Base-by-base conservation (phyloP, 2,113 vertebrate species). In the Sorex fumeus region DNA sequence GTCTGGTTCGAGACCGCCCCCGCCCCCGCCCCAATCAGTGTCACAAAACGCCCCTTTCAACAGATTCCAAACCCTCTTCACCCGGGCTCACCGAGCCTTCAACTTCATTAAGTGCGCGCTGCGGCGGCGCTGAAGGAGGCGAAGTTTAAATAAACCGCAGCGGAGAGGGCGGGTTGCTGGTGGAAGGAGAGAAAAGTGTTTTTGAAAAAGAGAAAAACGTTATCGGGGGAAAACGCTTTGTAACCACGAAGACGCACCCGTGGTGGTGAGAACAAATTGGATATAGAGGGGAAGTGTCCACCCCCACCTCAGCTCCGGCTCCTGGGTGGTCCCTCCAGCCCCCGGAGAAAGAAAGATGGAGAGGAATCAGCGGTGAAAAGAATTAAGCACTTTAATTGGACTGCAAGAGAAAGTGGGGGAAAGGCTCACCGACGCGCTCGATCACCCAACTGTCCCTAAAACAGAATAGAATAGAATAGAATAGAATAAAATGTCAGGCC, bases 41-140 rank as follows among this genome's bases (percentile, higher is more conserved):
- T 96, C 96, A 97, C 96, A 97, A 97, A 97, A 97, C 94, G 80
- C 93, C 93, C 91, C 91, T 97, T 96, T 97, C 96, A 96, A 94
- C 96, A 95, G 96, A 96, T 95, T 94, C 96, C 94, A 94, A 94
- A 94, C 94, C 93, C 96, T 97, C 96, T 95, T 96, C 96, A 95
- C 92, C 96, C 91, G 28, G 94, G 94, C 96, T 91, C 93, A 94
- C 95, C 83, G 90, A 94, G 95, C 96, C 96, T 97, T 97, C 93
- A 91, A 95, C 93, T 94, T 95, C 96, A 95, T 97, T 96, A 94
- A 96, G 96, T 76, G 93, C 30, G 91, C 91, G 94, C 92, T 94
- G 36, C 67, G 32, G 94, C 93, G 60, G 83, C 93, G 91, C 96
- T 88, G 77, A 94, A 95, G 92, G 93, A 97, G 96, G 96, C 96